A percentile compares a stretch with the other conserved stretches of the same genome.
Conservation (phyloP, 1,140 invertebrate genomes). For the Aphelinus atriplicis region DNA sequence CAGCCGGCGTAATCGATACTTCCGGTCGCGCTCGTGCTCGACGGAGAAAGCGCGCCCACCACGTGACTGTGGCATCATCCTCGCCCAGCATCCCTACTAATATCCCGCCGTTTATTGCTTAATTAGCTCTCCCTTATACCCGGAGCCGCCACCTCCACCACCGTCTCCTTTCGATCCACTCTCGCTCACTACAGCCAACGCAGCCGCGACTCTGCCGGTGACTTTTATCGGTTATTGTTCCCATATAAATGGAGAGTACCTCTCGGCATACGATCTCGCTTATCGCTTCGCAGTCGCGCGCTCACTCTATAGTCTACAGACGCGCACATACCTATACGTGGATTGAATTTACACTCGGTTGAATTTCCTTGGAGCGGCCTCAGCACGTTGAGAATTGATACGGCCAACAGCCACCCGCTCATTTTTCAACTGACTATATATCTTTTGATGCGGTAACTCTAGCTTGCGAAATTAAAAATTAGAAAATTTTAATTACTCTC, state of each 20-base stretch:
- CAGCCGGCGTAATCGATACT: slow-evolving; percentile 15
- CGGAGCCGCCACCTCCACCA: no score
- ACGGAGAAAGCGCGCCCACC: no score
- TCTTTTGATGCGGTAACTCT: no score
- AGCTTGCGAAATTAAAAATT: no score
- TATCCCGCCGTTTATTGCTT: not conserved
- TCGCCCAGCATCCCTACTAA: not conserved
- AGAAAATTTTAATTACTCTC: no score
- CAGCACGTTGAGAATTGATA: no score
- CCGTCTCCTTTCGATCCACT: not conserved
- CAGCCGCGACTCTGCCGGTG: not conserved
- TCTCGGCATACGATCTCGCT: not conserved
- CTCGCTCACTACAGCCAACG: not conserved
- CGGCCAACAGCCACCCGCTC: no score
- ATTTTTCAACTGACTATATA: no score
- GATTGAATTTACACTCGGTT: no score
- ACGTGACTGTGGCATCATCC: not conserved
- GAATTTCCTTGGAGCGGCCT: no score
- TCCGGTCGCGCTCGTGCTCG: not conserved
- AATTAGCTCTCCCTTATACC: not conserved
- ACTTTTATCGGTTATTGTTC: slow-evolving; percentile 17
- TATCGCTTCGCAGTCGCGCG: not conserved
- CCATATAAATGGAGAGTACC: not conserved
- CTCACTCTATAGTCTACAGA: no score
- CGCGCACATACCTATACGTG: no score